Conservation (phyloP, 1,140 invertebrate species). For the Drosophila biarmipes region DNA sequence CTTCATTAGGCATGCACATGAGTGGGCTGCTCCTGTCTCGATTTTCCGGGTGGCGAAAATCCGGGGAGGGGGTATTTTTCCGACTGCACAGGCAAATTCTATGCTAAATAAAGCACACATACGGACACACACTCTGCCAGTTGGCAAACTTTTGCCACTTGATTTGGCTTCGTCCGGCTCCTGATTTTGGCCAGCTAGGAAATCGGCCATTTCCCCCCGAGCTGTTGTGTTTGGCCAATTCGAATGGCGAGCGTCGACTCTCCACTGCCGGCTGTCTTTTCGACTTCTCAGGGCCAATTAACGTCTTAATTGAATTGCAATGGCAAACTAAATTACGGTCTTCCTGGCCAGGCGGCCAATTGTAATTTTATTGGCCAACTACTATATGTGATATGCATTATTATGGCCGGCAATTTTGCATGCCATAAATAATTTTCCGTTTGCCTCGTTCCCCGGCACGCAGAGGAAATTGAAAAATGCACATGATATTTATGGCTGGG, state of each 20-base stretch:
- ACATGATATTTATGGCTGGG: conserved; percentile 55
- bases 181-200: conserved; percentile 51
- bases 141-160: conserved; percentile 74
- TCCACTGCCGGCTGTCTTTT: conserved; percentile 17
- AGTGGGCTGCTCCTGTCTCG: conserved; percentile 27
- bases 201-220: conserved; percentile 67
- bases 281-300: conserved; percentile 62
- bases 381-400: conserved; percentile 61
- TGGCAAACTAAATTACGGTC: conserved; percentile 32
- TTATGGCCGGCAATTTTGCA: conserved; percentile 43
- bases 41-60: not conserved
- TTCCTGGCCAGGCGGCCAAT: conserved; percentile 36
- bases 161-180: conserved; percentile 61
- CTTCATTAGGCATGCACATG: conserved; percentile 81
- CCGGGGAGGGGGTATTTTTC: not conserved
- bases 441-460: conserved; percentile 33
- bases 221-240: conserved; percentile 53
- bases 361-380: conserved; percentile 56
- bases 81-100: conserved; percentile 53
- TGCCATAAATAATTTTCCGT: conserved; percentile 63
- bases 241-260: conserved; percentile 6
- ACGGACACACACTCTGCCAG: conserved; percentile 31
- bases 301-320: conserved; percentile 75
- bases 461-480: conserved; percentile 55
- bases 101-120: conserved; percentile 64